These are phyloP conservation scores for Dromius quadrimaculatus DNA, from an alignment of 2,888 invertebrate genomes.

Conservation along the genomic window DNA sequence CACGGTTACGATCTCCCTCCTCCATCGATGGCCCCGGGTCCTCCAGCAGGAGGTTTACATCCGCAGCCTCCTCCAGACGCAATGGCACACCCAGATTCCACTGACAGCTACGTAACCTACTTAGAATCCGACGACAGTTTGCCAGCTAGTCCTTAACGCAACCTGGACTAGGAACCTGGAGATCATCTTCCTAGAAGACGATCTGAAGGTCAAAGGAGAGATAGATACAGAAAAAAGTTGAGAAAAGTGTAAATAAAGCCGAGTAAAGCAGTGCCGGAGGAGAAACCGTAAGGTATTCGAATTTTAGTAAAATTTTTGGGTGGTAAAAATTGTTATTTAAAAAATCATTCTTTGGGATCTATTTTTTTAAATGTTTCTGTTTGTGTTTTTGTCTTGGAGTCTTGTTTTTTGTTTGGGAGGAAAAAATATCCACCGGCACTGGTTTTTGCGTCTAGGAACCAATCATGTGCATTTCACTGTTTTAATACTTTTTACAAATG, in stretches of 20 bases:
- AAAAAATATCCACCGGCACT: too few species aligned
- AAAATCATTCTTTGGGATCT: too few species aligned
- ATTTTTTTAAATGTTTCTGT: neutral
- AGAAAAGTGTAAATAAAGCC: neutral
- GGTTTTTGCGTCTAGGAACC: too few species aligned
- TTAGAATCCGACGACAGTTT: constrained; percentile 89
- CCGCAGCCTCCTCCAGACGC: constrained; percentile 72
- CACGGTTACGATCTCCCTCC: constrained; percentile 85
- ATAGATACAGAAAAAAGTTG: neutral
- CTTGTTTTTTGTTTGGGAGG: too few species aligned
- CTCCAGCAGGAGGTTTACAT: constrained; percentile 67
- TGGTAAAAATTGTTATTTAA: too few species aligned
- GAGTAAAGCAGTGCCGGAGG: neutral
- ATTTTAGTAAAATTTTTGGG: too few species aligned
- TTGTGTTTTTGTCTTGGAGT: neutral
- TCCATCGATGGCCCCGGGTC: constrained; percentile 68
- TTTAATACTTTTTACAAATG: constrained; percentile 44
- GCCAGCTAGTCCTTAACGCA: constrained; percentile 78
- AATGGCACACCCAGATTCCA: constrained; percentile 82
- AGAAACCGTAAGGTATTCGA: too few species aligned
- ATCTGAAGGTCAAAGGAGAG: too few species aligned
- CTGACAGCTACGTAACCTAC: constrained; percentile 93
- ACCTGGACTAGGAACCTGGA: neutral
- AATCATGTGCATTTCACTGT: constrained; percentile 47
- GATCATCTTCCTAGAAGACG: neutral